phyloP scores from a whole-genome alignment of 2,797 vertebrate species.

The Vultur gryphus region DNA sequence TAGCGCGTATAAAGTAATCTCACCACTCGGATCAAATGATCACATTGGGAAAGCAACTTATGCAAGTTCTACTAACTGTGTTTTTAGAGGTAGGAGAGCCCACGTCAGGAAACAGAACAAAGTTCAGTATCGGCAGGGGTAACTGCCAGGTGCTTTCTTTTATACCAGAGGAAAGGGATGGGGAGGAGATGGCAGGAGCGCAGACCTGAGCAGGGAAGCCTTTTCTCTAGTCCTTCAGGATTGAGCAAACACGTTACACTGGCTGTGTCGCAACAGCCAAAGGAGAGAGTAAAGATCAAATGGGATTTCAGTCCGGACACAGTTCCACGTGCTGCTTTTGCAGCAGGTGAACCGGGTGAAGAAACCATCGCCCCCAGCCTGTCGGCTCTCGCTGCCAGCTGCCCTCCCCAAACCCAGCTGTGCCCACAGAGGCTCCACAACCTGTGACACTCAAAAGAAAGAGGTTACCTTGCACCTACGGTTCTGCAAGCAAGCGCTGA shows the following conservation, averaged over 20 bases:
- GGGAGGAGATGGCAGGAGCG: neutral
- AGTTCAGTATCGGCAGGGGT: neutral
- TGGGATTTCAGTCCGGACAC: accelerated
- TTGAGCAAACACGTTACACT: neutral
- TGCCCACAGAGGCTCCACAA: neutral
- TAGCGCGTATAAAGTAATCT: neutral
- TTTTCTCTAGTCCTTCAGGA: neutral
- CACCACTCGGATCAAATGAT: neutral
- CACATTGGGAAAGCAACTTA: constrained; percentile 15
- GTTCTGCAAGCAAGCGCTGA: neutral
- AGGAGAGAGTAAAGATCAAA: neutral
- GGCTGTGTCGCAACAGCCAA: neutral
- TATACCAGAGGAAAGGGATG: neutral
- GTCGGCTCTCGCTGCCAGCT: neutral
- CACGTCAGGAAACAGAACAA: neutral
- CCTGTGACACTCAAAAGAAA: neutral
- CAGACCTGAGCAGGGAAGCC: neutral
- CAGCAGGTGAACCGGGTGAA: neutral
- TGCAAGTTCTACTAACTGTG: neutral
- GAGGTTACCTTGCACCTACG: neutral
- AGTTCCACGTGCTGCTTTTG: accelerated
- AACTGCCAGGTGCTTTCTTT: neutral
- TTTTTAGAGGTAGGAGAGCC: neutral
- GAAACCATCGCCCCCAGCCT: neutral
- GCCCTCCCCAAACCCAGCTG: neutral